phyloP scores from a whole-genome alignment of 2,113 vertebrate species.

The Pachyramphus minor region DNA sequence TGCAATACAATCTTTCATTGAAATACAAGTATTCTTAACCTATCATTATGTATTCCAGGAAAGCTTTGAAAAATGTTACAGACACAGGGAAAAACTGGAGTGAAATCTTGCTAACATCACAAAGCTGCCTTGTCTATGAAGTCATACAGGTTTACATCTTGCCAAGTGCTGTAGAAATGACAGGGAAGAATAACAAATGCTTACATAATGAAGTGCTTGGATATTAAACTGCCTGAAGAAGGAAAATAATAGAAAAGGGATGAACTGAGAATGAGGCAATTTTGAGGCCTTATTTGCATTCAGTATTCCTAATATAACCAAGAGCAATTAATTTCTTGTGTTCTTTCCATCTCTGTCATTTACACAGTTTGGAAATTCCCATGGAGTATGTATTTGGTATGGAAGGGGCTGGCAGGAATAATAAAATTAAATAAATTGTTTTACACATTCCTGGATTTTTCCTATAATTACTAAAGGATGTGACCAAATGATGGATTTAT shows the following conservation, averaged over 20 bases:
- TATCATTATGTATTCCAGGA: not conserved
- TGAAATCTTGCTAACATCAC: not conserved
- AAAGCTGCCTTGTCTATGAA: not conserved
- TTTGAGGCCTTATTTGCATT: not conserved
- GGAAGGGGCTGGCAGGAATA: not conserved
- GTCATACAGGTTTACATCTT: not conserved
- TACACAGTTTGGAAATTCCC: not conserved
- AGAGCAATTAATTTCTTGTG: not conserved
- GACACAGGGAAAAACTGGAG: not conserved
- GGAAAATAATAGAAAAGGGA: not conserved
- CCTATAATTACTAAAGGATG: not conserved
- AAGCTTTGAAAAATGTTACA: not conserved
- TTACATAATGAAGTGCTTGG: not conserved
- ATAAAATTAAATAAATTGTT: not conserved
- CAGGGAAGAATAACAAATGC: not conserved
- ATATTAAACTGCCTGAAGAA: not conserved
- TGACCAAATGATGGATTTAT: not conserved
- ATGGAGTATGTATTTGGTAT: not conserved
- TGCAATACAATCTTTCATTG: not conserved
- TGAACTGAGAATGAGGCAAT: not conserved
- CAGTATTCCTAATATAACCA: not conserved
- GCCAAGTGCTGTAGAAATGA: not conserved
- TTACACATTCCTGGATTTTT: not conserved
- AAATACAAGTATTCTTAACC: not conserved
- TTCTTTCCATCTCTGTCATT: not conserved